Conservation (phyloP, 2,888 invertebrate species). For the Drosophila paramelanica region DNA sequence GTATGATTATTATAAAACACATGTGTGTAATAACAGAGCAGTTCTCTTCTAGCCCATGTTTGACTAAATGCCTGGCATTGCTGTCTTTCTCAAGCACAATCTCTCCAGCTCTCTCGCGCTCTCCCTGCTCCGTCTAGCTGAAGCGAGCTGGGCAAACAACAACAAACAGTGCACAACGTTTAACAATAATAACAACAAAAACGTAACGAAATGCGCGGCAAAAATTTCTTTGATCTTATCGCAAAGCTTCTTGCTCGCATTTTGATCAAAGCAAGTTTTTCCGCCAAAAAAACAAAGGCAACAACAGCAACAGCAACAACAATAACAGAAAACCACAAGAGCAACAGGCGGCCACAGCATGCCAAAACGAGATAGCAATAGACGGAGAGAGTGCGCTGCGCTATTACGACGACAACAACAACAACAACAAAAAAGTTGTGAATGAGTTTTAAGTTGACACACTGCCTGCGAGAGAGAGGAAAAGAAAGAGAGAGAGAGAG, state of each 20-base stretch:
- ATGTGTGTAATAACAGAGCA: conserved; percentile 37
- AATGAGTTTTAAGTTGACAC: conserved; percentile 40
- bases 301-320: conserved; percentile 47
- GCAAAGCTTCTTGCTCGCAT: conserved; percentile 85
- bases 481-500: background rate
- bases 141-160: conserved; percentile 31
- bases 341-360: conserved; percentile 46
- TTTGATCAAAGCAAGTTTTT: conserved; percentile 86
- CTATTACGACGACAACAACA: conserved; percentile 44
- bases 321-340: conserved; percentile 59
- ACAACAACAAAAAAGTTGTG: conserved; percentile 50
- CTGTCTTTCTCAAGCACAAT: conserved; percentile 5
- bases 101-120: background rate
- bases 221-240: conserved; percentile 85
- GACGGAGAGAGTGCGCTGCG: conserved; percentile 1
- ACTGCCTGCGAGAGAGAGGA: background rate
- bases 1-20: conserved; percentile 71
- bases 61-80: conserved; percentile 64
- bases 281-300: conserved; percentile 83
- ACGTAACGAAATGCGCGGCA: conserved; percentile 83
- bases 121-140: conserved; percentile 1
- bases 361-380: conserved; percentile 9
- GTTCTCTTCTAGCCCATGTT: conserved; percentile 59
- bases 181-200: conserved; percentile 53
- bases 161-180: conserved; percentile 46